Conservation (phyloP, 2,113 vertebrate genomes). For the Ailuropoda melanoleuca region DNA sequence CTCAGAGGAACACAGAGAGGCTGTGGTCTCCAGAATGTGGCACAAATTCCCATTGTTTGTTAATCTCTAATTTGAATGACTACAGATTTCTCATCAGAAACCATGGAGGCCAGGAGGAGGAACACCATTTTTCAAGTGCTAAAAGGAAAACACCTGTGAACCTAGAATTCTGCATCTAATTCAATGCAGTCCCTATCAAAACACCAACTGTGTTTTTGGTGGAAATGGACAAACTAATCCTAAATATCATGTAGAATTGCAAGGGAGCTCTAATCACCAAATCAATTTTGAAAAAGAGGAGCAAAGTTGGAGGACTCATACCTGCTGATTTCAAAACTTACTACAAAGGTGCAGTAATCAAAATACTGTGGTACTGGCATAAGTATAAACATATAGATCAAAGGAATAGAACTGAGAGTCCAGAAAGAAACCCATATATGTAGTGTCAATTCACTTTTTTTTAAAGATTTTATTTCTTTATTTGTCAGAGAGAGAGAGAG, state of each 20-base stretch:
- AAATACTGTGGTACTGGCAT: background rate
- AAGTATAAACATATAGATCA: background rate
- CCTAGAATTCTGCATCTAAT: background rate
- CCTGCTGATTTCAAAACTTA: background rate
- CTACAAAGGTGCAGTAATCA: background rate
- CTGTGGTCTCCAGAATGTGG: background rate
- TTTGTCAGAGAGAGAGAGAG: background rate
- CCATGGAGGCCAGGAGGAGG: background rate
- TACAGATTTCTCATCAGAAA: background rate
- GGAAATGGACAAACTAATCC: background rate
- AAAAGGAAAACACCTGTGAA: background rate
- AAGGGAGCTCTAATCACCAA: background rate
- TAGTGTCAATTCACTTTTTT: background rate
- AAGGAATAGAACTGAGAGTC: background rate
- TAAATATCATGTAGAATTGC: background rate
- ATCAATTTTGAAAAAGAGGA: background rate
- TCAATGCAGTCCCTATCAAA: background rate
- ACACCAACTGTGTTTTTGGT: background rate
- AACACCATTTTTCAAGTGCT: background rate
- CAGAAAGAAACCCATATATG: background rate
- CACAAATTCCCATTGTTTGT: background rate
- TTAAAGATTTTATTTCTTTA: background rate
- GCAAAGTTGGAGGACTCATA: background rate
- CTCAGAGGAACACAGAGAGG: background rate
- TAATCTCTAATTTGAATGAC: background rate